Percentiles rank a stretch among this genome's conserved stretches.
Conservation (phyloP, 2,888 invertebrate species). For the Minunthozetes semirufus region DNA sequence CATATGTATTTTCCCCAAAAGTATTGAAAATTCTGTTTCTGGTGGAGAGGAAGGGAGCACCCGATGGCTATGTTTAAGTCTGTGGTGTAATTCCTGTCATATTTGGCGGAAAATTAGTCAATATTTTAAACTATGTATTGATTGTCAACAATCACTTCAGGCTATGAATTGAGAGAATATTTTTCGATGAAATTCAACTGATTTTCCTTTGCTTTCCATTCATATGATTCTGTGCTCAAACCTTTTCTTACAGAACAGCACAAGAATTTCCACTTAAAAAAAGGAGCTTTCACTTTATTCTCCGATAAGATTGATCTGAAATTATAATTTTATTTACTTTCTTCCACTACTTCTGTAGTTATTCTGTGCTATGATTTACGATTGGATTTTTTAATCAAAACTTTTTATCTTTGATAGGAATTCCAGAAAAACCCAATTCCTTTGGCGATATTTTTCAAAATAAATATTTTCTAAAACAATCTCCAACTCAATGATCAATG, state of each 20-base stretch:
- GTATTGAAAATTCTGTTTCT: neutral
- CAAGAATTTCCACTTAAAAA: neutral
- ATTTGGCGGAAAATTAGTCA: neutral
- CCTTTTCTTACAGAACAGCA: neutral
- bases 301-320: neutral
- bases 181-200: neutral
- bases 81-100: neutral
- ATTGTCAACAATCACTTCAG: neutral
- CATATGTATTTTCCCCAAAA: neutral
- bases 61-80: neutral
- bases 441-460: too few species aligned
- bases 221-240: neutral
- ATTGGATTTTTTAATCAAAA: neutral
- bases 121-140: conserved; percentile 4
- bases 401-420: neutral
- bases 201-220: neutral
- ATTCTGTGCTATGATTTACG: conserved; percentile 5
- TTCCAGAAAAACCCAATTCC: too few species aligned
- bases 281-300: neutral
- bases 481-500: too few species aligned
- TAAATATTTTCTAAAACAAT: too few species aligned
- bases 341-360: neutral
- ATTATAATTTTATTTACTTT: conserved; percentile 9
- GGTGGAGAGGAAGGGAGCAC: neutral
- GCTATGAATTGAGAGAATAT: neutral